phyloP scores from a whole-genome alignment of 2,113 vertebrate genomes.

The Ceyx margarethae region DNA sequence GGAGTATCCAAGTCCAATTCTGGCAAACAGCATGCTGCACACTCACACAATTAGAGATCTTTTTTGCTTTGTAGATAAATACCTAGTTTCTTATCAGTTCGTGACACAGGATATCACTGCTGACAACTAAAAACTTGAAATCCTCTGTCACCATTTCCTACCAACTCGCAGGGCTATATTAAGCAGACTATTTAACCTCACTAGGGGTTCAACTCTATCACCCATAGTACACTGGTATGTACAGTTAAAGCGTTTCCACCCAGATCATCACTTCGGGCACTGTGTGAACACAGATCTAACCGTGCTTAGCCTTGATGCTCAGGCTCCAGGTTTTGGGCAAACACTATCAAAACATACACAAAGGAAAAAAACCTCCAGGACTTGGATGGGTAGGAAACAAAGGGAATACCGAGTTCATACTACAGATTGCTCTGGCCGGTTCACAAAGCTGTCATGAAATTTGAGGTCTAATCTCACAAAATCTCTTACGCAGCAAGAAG shows the following conservation, averaged over 20 bases:
- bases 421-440: not conserved
- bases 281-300: not conserved
- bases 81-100: not conserved
- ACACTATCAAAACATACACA: not conserved
- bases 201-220: not conserved
- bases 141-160: not conserved
- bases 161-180: not conserved
- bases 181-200: not conserved
- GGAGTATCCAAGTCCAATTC: not conserved
- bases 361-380: not conserved
- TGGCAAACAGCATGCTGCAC: fast-evolving
- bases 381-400: not conserved
- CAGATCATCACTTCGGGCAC: not conserved
- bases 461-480: not conserved
- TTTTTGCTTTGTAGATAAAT: not conserved
- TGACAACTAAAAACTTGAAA: not conserved
- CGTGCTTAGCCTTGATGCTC: not conserved
- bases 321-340: not conserved
- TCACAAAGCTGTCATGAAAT: not conserved
- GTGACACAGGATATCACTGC: not conserved
- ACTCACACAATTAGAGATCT: not conserved
- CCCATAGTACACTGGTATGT: fast-evolving
- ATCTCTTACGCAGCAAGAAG: not conserved
- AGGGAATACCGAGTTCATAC: not conserved
- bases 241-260: not conserved